Evolutionary conservation across 2,113 vertebrate species (phyloP).

Genomic region (Polypterus bichir): DNA sequence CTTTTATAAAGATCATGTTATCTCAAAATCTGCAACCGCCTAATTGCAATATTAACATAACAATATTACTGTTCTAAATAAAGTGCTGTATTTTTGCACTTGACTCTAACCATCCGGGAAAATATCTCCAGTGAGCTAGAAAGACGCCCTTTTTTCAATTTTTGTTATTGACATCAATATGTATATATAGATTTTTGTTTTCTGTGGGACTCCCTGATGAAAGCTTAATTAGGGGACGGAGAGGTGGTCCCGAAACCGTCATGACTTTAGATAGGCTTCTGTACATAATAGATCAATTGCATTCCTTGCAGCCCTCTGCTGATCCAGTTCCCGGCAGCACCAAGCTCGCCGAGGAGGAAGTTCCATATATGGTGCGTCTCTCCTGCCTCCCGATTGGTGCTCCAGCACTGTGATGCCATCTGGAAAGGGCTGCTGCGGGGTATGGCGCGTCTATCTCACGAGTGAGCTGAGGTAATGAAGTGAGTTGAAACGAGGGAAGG

Average conservation of each 20-base stretch:
- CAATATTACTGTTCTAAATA: too few species aligned
- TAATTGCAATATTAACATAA: too few species aligned
- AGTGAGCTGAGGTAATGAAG: constrained; percentile 14
- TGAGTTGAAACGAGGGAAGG: neutral
- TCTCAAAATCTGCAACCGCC: too few species aligned
- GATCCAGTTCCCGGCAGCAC: constrained; percentile 17
- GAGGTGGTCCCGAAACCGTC: neutral
- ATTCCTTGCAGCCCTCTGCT: constrained; percentile 7
- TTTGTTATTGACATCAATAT: neutral
- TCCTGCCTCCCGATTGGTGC: constrained; percentile 11
- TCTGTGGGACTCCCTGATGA: neutral
- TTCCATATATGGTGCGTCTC: constrained; percentile 13
- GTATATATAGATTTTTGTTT: neutral
- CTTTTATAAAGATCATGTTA: too few species aligned
- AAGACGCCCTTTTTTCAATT: too few species aligned
- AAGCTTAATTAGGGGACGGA: constrained; percentile 1
- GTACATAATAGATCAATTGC: neutral
- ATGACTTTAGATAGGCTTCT: neutral
- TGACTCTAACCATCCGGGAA: neutral
- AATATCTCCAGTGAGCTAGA: neutral
- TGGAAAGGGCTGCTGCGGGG: constrained; percentile 7
- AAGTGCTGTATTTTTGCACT: neutral
- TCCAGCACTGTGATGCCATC: constrained; percentile 4
- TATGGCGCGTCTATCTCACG: constrained; percentile 9
- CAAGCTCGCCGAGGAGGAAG: constrained; percentile 14